A percentile compares a stretch with the other conserved stretches of the same genome.
phyloP scores from a whole-genome alignment of 2,797 vertebrate genomes.

The Glossophaga mutica region DNA sequence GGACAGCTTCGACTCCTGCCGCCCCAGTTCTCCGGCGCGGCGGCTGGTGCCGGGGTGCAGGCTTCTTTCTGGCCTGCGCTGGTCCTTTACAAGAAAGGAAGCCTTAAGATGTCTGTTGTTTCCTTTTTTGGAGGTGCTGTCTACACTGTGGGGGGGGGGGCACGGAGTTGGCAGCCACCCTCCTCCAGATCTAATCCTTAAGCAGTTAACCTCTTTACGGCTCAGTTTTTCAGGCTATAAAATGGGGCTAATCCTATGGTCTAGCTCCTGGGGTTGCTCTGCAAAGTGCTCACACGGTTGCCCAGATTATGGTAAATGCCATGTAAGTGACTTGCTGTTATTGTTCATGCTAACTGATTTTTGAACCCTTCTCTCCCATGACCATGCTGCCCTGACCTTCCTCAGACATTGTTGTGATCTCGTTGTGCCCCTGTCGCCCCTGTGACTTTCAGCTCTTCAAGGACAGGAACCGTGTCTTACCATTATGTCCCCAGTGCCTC shows the following conservation, averaged over 20 bases:
- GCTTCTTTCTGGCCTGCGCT: background rate
- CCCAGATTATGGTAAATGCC: background rate
- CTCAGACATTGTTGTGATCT: background rate
- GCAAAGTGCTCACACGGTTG: background rate
- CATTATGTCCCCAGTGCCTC: fast-evolving
- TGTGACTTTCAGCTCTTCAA: background rate
- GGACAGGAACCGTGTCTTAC: background rate
- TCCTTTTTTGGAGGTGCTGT: background rate
- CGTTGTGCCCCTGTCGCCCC: background rate
- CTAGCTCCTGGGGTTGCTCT: background rate
- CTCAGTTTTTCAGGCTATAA: background rate
- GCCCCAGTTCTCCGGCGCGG: background rate
- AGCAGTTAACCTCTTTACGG: background rate
- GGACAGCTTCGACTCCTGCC: background rate
- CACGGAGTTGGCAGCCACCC: background rate
- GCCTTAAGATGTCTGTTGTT: background rate
- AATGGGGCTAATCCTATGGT: background rate
- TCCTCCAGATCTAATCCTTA: background rate
- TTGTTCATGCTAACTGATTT: background rate
- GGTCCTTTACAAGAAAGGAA: background rate
- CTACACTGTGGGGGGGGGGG: background rate
- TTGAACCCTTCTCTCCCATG: background rate
- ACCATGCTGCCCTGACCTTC: background rate
- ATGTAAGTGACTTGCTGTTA: background rate
- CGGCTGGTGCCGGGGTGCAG: fast-evolving